phyloP scores from a whole-genome alignment of 2,888 invertebrate species.

The Malthinus flaveolus region DNA sequence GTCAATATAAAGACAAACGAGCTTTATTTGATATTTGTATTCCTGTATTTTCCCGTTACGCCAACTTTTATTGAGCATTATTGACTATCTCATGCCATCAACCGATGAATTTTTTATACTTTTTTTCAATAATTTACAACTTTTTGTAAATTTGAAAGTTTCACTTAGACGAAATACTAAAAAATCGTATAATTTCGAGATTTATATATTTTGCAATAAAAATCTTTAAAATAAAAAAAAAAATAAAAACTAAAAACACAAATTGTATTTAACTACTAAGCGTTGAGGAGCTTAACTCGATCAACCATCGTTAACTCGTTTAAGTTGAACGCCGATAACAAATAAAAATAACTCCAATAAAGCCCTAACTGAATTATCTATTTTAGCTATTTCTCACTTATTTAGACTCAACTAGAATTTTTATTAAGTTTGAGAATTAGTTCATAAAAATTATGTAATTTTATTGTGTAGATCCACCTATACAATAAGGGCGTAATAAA shows the following conservation, averaged over 20 bases:
- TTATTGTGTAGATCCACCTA: too few species aligned
- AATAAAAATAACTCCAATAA: constrained; percentile 46
- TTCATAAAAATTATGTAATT: neutral
- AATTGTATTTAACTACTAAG: neutral
- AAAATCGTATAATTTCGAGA: neutral
- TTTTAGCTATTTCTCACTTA: constrained; percentile 37
- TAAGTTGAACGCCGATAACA: constrained; percentile 42
- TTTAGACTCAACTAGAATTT: constrained; percentile 20
- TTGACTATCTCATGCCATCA: constrained; percentile 23
- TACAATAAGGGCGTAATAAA: too few species aligned
- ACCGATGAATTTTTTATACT: constrained; percentile 19
- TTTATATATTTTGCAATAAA: neutral
- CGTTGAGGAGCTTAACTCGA: constrained; percentile 35
- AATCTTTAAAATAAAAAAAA: neutral
- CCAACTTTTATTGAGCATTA: constrained; percentile 23
- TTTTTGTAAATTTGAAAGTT: constrained; percentile 6
- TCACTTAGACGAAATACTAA: neutral
- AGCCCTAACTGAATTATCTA: constrained; percentile 38
- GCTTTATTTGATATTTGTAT: constrained; percentile 30
- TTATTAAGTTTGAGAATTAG: constrained; percentile 2
- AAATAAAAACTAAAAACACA: neutral
- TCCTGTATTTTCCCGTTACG: constrained; percentile 17
- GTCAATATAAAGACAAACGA: constrained; percentile 31
- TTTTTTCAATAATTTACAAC: constrained; percentile 13
- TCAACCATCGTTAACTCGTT: constrained; percentile 35